Evolutionary conservation across 2,113 vertebrate genomes (phyloP).

Genomic region (Lipophrys pholis): DNA sequence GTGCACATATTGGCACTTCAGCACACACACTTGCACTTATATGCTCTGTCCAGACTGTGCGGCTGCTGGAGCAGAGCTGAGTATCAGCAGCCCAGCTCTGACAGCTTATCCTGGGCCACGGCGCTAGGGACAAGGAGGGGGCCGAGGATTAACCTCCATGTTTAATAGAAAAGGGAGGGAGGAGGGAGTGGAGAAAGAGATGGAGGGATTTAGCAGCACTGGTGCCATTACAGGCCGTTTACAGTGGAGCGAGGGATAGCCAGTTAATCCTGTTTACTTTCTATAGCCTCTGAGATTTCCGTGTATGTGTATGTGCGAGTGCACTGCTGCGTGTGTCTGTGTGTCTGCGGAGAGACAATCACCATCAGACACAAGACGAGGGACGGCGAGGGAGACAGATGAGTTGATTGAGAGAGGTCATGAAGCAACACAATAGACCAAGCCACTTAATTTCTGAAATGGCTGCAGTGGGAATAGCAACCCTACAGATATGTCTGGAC

Average conservation of each 20-base stretch:
- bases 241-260: constrained; percentile 77
- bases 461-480: constrained; percentile 51
- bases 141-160: constrained; percentile 78
- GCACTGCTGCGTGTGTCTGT: constrained; percentile 16
- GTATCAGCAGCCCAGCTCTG: constrained; percentile 70
- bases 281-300: constrained; percentile 71
- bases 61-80: constrained; percentile 59
- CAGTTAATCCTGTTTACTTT: constrained; percentile 84
- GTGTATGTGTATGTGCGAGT: constrained; percentile 21
- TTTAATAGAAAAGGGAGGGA: constrained; percentile 78
- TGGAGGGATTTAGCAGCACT: constrained; percentile 77
- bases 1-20: not conserved
- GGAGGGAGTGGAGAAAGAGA: constrained; percentile 41
- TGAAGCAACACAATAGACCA: constrained; percentile 52
- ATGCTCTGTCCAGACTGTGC: constrained; percentile 47
- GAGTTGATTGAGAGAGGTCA: constrained; percentile 65
- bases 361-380: constrained; percentile 51
- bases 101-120: constrained; percentile 72
- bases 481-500: constrained; percentile 47
- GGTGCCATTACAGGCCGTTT: constrained; percentile 79
- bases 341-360: constrained; percentile 37
- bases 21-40: constrained; percentile 10
- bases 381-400: not conserved
- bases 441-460: constrained; percentile 62
- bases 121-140: constrained; percentile 56